Evolutionary conservation across 2,888 invertebrate species (phyloP), one percentile per base, ranked within the genome.

Genomic region (Chironomus tentans): DNA sequence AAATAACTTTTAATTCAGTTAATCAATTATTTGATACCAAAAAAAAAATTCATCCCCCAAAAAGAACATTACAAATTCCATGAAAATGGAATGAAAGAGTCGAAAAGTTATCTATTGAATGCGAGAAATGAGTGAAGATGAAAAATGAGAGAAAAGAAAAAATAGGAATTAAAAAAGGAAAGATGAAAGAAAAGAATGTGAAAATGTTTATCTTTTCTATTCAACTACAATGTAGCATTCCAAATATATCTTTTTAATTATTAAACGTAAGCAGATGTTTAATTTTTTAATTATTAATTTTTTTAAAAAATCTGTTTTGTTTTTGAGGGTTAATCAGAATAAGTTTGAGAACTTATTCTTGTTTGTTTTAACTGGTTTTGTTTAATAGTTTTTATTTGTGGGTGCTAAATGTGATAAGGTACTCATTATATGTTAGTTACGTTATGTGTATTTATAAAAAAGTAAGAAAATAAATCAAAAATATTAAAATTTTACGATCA

Each of bases 191-290:
- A 15, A 56, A 56, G 18, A 56, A 56, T 56, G 15, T 15, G 18
- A 56, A 56, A 56, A 56, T 56, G 15, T 56, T n/a, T 15, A 18
- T 56, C n/a, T 56, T 56, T 18, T 65, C 65, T 65, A 24, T 65
- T 65, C 22, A 65, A 65, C 65, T 65, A 65, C 65, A 65, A 65
- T 65, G 22, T 24, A 65, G 21, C 65, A 65, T 65, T 65, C 65
- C 65, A 65, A 65, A 65, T 38, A 38, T 38, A 38, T 38, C 38
- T 38, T 38, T 21, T 65, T 65, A 38, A 38, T 38, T 24, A 62
- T 21, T 22, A 21, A 65, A 65, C 65, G 24, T 24, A 65, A 65
- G 65, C 65, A 65, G 65, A 65, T 65, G 21, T 65, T 38, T 38
- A 38, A 38, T 38, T 38, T 65, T 10, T 65, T 65, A 50, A 50